A percentile compares a stretch with the other conserved stretches of the same genome.
phyloP scores from a whole-genome alignment of 2,797 vertebrate species.

The Scarus forsteni region DNA sequence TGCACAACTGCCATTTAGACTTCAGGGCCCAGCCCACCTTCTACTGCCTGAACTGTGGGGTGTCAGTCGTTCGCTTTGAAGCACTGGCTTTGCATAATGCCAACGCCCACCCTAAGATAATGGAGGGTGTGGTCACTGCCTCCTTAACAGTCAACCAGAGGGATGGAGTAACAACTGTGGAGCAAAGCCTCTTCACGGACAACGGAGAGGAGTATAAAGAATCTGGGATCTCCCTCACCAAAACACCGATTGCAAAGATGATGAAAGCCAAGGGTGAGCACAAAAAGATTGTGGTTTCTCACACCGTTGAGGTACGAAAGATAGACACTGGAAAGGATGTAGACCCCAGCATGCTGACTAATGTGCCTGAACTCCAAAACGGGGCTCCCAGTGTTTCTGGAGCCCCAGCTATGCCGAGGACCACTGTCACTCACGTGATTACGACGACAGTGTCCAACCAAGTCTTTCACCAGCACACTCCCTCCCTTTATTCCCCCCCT shows the following conservation, averaged over 20 bases:
- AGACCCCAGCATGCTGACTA: constrained; percentile 79
- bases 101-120: constrained; percentile 85
- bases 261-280: constrained; percentile 94
- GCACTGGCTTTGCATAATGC: constrained; percentile 93
- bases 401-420: constrained; percentile 89
- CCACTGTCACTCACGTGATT: constrained; percentile 88
- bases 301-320: constrained; percentile 90
- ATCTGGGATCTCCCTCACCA: constrained; percentile 92
- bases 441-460: constrained; percentile 83
- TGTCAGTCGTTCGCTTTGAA: constrained; percentile 91
- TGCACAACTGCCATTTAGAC: constrained; percentile 93
- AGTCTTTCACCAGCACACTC: constrained; percentile 86
- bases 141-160: constrained; percentile 88
- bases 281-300: constrained; percentile 92
- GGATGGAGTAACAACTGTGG: constrained; percentile 88
- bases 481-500: constrained; percentile 77
- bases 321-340: constrained; percentile 77
- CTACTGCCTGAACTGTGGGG: constrained; percentile 89
- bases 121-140: constrained; percentile 79
- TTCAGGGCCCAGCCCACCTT: constrained; percentile 93
- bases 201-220: constrained; percentile 85
- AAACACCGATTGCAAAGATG: constrained; percentile 97
- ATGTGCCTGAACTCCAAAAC: constrained; percentile 84
- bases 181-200: constrained; percentile 88
- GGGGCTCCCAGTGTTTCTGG: constrained; percentile 86